Percentiles rank a stretch among this genome's conserved stretches.
Evolutionary conservation across 2,888 invertebrate species (phyloP).

Genomic region (Metopia argyrocephala): DNA sequence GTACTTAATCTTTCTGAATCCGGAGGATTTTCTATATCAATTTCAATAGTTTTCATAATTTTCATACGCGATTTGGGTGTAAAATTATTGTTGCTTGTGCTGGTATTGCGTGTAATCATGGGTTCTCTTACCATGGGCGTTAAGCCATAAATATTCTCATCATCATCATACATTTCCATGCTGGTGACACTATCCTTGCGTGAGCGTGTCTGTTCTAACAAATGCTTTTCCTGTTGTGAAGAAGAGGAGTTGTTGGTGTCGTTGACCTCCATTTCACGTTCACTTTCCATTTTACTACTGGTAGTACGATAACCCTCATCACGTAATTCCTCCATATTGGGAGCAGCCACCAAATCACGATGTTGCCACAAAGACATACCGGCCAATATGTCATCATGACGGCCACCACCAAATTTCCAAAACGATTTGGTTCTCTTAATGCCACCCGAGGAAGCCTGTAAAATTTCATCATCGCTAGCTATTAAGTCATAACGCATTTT

Average conservation of each 20-base stretch:
- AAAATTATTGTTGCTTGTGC: slow-evolving; percentile 68
- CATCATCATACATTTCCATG: slow-evolving; percentile 74
- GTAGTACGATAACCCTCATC: slow-evolving; percentile 65
- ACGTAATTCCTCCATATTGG: slow-evolving; percentile 72
- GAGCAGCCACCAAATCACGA: slow-evolving; percentile 85
- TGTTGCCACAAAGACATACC: slow-evolving; percentile 94
- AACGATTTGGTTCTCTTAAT: slow-evolving; percentile 91
- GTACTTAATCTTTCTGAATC: slow-evolving; percentile 73
- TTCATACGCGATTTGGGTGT: slow-evolving; percentile 77
- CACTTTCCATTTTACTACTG: slow-evolving; percentile 63
- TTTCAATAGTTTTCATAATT: slow-evolving; percentile 77
- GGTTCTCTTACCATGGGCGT: slow-evolving; percentile 67
- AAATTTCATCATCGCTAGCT: slow-evolving; percentile 76
- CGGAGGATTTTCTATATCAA: slow-evolving; percentile 75
- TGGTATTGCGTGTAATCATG: slow-evolving; percentile 54
- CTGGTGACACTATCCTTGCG: slow-evolving; percentile 76
- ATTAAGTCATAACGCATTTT: slow-evolving; percentile 76
- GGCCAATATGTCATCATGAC: slow-evolving; percentile 87
- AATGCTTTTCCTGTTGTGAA: slow-evolving; percentile 69
- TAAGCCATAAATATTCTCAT: slow-evolving; percentile 75
- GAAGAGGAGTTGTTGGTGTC: slow-evolving; percentile 71
- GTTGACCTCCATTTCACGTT: slow-evolving; percentile 60
- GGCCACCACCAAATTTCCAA: slow-evolving; percentile 86
- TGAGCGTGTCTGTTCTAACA: slow-evolving; percentile 8
- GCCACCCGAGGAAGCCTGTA: slow-evolving; percentile 80